Percentiles rank a stretch among this genome's conserved stretches.
phyloP scores from a whole-genome alignment of 2,797 vertebrate genomes.

The Girardinus metallicus region DNA sequence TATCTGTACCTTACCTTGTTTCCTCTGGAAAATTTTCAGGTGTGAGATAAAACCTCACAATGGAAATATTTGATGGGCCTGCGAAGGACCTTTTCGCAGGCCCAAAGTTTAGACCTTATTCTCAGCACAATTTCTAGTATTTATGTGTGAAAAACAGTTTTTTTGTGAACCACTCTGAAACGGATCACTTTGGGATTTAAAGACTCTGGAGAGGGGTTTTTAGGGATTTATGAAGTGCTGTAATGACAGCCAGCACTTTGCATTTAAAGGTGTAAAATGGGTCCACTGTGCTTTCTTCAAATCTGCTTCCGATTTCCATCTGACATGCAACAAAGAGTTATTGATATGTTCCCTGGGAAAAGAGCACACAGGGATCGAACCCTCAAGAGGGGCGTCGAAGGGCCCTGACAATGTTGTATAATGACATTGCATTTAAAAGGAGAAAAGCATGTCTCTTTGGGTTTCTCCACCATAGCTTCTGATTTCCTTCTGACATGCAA shows the following conservation, averaged over 20 bases:
- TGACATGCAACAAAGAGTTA: slow-evolving; percentile 78
- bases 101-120: slow-evolving; percentile 6
- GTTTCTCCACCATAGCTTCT: slow-evolving; percentile 67
- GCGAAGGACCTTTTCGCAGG: neutral
- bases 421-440: slow-evolving; percentile 69
- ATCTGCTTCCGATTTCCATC: slow-evolving; percentile 71
- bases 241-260: slow-evolving; percentile 61
- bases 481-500: slow-evolving; percentile 77
- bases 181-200: slow-evolving; percentile 16
- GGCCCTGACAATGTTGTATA: slow-evolving; percentile 52
- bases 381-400: slow-evolving; percentile 32
- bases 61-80: neutral
- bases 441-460: slow-evolving; percentile 51
- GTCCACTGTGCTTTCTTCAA: slow-evolving; percentile 49
- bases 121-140: neutral
- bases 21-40: neutral
- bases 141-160: slow-evolving; percentile 2
- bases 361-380: slow-evolving; percentile 41
- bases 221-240: slow-evolving; percentile 31
- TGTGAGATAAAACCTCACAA: neutral
- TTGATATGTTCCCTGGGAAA: slow-evolving; percentile 60
- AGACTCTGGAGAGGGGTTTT: slow-evolving; percentile 27
- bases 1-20: neutral
- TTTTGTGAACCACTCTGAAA: neutral
- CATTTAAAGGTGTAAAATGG: slow-evolving; percentile 62